A percentile compares a stretch with the other conserved stretches of the same genome.
phyloP scores from a whole-genome alignment of 2,797 vertebrate genomes.

The Urocyon cinereoargenteus region DNA sequence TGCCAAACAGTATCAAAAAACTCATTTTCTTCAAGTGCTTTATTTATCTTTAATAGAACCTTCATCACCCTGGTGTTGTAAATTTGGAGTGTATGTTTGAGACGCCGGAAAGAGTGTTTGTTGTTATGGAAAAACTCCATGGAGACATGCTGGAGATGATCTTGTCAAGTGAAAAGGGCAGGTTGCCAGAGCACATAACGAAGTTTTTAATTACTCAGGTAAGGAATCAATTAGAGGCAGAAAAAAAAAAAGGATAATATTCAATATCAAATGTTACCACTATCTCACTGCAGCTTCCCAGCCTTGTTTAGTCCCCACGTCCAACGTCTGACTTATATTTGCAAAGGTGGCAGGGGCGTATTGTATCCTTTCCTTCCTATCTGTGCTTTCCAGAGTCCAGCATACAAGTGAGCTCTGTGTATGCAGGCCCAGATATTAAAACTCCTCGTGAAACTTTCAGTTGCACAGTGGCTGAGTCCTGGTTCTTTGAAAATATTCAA shows the following conservation, averaged over 20 bases:
- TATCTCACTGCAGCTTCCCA: slow-evolving; percentile 71
- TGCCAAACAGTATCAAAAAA: slow-evolving; percentile 79
- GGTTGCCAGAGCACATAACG: slow-evolving; percentile 96
- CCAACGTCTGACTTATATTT: background rate
- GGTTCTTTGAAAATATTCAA: background rate
- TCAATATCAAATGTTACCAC: slow-evolving; percentile 77
- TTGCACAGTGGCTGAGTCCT: background rate
- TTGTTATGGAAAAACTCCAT: slow-evolving; percentile 99
- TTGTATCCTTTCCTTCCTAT: background rate
- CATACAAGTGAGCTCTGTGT: background rate
- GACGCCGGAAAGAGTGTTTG: slow-evolving; percentile 96
- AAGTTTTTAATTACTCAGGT: slow-evolving; percentile 98
- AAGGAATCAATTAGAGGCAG: slow-evolving; percentile 81
- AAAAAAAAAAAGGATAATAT: slow-evolving; percentile 66
- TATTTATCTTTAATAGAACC: slow-evolving; percentile 91
- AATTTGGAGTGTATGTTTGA: slow-evolving; percentile 99
- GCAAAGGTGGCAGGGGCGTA: background rate
- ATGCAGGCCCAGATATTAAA: background rate
- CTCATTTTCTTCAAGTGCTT: slow-evolving; percentile 82
- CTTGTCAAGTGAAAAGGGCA: slow-evolving; percentile 97
- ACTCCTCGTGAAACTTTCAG: background rate
- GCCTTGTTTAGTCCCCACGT: slow-evolving; percentile 55
- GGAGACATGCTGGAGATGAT: slow-evolving; percentile 99
- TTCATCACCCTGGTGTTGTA: slow-evolving; percentile 96
- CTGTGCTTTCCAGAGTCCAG: background rate